Percentiles rank a stretch among this genome's conserved stretches.
Evolutionary conservation across 2,797 vertebrate genomes (phyloP).

Genomic region (Arremon aurantiirostris): DNA sequence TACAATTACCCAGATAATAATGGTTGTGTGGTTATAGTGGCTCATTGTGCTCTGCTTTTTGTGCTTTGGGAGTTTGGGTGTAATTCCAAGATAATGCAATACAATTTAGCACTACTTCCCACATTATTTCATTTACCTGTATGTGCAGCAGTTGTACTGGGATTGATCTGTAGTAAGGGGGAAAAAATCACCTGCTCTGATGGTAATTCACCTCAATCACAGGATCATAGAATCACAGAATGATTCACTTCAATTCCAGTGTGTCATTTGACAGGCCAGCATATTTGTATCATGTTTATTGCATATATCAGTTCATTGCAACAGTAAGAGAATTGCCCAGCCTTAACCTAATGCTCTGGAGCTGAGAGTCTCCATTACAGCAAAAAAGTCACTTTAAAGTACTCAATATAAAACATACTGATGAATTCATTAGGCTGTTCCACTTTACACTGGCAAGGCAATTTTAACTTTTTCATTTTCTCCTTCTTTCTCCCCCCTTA

Average conservation of each 20-base stretch:
- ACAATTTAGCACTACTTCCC: not conserved
- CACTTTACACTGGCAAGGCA: not conserved
- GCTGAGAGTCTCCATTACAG: not conserved
- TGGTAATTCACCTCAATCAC: not conserved
- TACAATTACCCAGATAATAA: not conserved
- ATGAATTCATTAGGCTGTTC: not conserved
- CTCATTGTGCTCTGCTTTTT: not conserved
- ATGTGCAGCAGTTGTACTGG: not conserved
- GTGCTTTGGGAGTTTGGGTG: not conserved
- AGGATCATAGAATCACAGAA: not conserved
- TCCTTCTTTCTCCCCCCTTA: not conserved
- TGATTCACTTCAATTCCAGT: not conserved
- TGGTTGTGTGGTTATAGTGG: not conserved
- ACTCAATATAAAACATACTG: not conserved
- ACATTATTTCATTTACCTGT: not conserved
- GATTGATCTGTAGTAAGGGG: not conserved
- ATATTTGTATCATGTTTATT: not conserved
- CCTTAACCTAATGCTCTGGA: not conserved
- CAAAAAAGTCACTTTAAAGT: not conserved
- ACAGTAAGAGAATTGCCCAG: not conserved
- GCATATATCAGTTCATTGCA: not conserved
- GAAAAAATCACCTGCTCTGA: not conserved
- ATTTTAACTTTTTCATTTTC: not conserved
- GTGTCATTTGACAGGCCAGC: not conserved
- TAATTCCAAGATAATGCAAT: not conserved